Base-by-base conservation (phyloP, 2,888 invertebrate species). In the Hoplodrina ambigua region DNA sequence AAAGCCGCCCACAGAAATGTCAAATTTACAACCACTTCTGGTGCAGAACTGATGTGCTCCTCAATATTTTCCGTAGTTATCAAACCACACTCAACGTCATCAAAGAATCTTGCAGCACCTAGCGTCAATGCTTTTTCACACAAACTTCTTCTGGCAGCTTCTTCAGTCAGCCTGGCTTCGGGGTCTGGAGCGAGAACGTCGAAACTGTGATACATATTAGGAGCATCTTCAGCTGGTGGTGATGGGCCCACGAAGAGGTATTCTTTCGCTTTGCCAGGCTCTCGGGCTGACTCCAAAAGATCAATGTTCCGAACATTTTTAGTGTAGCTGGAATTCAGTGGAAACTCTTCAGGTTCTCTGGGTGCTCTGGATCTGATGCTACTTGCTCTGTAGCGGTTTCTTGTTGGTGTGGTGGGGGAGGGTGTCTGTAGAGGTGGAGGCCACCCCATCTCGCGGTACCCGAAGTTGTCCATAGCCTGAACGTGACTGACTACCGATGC, bases 171-270 rank as follows among this genome's bases (percentile, higher is more conserved):
- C 87, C 97, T 97, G 72, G 97, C 97, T 84, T 97, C 97, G 55
- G 97, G 96, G 83, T 97, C 97, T 54, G 97, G 96, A 50, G 97
- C 96, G 20, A 97, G 96, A 79, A 97, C 96, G 86, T 97, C 97
- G 78, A 98, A 97, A 89, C 97, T 98, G 84, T 98, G 98, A 91
- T 97, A 97, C 95, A 97, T 97, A 84, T 97, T 97, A 61, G 97
- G 97, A 4, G 97, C 97, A 94, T 97, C 97, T 92, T 98, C 98
- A 56, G 97, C 97, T 3, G 98, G 98, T 17, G 98, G 98, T 8
- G 98, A 97, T 17, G 97, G 97, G 19, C 98, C 98, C 78, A 97
- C 97, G 88, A 98, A 97, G 93, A 98, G 96, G 87, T 97, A 97
- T 90, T 97, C 97, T 88, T 97, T 97, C 82, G 97, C 97, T 80